Percentiles rank a stretch among this genome's conserved stretches.
These are phyloP conservation scores for Colossoma macropomum DNA, from an alignment of 2,113 vertebrate genomes.

Conservation along the genomic window DNA sequence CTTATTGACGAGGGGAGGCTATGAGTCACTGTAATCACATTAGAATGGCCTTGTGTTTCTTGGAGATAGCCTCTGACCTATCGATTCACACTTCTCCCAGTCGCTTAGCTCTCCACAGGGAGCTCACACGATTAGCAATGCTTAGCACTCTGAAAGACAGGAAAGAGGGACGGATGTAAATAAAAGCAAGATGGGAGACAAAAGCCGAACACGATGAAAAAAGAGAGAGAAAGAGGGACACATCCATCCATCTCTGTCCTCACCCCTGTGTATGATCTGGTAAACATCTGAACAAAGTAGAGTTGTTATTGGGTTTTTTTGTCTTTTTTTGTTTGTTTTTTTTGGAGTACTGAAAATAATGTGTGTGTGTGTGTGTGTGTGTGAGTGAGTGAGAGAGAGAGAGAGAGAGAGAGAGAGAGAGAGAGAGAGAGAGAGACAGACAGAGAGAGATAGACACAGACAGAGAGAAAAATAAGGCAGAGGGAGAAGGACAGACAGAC, in stretches of 20 bases:
- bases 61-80: conserved; percentile 56
- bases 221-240: not conserved
- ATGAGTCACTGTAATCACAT: conserved; percentile 52
- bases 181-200: not conserved
- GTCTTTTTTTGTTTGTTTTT: no score
- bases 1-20: conserved; percentile 43
- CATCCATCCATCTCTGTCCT: no score
- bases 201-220: not conserved
- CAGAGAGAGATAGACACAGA: no score
- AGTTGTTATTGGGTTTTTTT: no score
- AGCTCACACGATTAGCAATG: conserved; percentile 3
- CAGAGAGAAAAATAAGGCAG: no score
- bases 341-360: no score
- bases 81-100: conserved; percentile 40
- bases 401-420: no score
- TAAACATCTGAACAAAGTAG: no score
- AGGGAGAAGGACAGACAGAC: no score
- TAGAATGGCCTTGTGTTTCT: conserved; percentile 48
- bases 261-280: no score
- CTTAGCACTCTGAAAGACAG: not conserved
- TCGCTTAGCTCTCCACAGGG: conserved; percentile 23
- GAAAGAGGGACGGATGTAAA: not conserved
- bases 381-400: not conserved
- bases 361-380: no score
- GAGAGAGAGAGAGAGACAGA: no score